Evolutionary conservation across 2,888 invertebrate genomes (phyloP), one percentile per base, ranked within the genome.

Genomic region (Cephus rjabovi): DNA sequence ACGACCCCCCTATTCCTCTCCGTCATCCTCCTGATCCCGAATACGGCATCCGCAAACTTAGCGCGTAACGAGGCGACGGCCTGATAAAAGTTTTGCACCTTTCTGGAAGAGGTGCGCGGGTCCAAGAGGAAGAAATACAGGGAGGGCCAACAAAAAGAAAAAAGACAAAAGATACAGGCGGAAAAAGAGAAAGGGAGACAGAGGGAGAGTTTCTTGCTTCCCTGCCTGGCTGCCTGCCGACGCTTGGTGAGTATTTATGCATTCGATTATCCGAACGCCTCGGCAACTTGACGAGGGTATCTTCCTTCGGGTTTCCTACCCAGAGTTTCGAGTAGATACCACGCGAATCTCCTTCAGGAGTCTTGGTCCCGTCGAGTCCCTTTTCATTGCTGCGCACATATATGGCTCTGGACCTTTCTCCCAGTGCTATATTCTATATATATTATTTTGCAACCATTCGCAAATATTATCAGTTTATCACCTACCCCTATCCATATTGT

Each of bases 181-280:
- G 1, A 12, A 30, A 23, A 56, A n/a, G 3, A 73, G 33, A 71
- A 31, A 34, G 74, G 1, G 40, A 76, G n/a, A 74, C 35, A 74
- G 15, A 31, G 33, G 56, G 76, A 23, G 15, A 68, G 30, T 75
- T 23, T 34, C n/a, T n/a, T 74, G 15, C 69, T 77, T 75, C 30
- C 56, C 56, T 9, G 23, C 56, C 56, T 56, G 56, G 56, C 56
- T 56, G 31, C 12, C 33, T 71, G 33, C 34, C 71, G 71, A 71
- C 31, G 71, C 33, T 71, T 31, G 33, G 71, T 71, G 31, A 71
- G 71, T 71, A 71, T 71, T 71, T 71, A 71, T 71, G 71, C 71
- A 71, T 71, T 71, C 71, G 71, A 71, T 71, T 71, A 71, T 71
- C 71, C 34, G 33, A 33, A 71, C 31, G 71, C 71, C 71, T 31